Conservation (phyloP, 1,140 invertebrate genomes). For the Lepidurus packardi region DNA sequence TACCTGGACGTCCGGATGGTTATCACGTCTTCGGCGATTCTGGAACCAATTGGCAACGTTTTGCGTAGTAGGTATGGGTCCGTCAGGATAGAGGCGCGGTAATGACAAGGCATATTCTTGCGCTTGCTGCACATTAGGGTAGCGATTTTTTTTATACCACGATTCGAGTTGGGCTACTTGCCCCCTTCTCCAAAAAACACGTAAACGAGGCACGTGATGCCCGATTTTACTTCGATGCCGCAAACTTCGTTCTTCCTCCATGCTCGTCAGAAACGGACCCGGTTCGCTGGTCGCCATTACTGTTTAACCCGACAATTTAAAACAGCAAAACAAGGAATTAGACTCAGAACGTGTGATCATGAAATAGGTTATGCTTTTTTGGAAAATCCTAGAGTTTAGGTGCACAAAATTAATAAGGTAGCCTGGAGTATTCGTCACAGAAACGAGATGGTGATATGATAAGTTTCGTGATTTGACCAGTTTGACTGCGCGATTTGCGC, state of each 20-base stretch:
- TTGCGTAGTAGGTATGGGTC: not conserved
- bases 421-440: too few species aligned
- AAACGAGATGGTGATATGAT: too few species aligned
- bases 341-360: too few species aligned
- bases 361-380: too few species aligned
- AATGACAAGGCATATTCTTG: not conserved
- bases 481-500: too few species aligned
- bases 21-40: slow-evolving; percentile 1
- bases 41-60: slow-evolving; percentile 11
- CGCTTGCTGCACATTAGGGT: not conserved
- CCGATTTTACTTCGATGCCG: not conserved
- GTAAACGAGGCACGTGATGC: not conserved
- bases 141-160: not conserved
- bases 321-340: too few species aligned
- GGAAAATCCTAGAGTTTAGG: too few species aligned
- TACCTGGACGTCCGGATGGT: not conserved
- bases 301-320: not conserved
- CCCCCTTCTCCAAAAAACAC: slow-evolving; percentile 1
- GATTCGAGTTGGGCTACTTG: not conserved
- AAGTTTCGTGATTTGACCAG: too few species aligned
- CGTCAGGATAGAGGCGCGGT: not conserved
- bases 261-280: not conserved
- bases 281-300: not conserved
- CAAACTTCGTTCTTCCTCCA: not conserved
- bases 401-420: too few species aligned